Conservation (phyloP, 2,888 invertebrate genomes). For the Nemotelus nigrinus region DNA sequence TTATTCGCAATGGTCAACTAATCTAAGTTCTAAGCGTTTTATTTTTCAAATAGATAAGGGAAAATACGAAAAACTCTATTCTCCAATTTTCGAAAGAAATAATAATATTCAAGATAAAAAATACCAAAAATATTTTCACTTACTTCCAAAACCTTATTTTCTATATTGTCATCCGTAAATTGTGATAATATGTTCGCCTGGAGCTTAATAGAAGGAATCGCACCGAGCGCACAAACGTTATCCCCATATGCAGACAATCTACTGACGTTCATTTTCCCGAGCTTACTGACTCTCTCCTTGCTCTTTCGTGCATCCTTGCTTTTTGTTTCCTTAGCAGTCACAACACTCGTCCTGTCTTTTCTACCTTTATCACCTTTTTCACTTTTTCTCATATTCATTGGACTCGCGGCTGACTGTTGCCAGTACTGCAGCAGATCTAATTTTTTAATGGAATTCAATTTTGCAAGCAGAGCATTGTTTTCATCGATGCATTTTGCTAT, state of each 20-base stretch:
- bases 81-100: no score
- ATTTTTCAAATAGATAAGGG: no score
- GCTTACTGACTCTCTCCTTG: background rate
- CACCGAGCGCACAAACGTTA: background rate
- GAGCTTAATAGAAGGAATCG: background rate
- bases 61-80: no score
- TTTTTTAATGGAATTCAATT: constrained; percentile 13
- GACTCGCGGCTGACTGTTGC: background rate
- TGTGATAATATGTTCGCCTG: background rate
- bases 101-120: no score
- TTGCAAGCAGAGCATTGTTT: constrained; percentile 3
- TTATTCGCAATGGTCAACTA: no score
- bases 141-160: no score
- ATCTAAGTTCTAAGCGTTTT: no score
- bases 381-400: background rate
- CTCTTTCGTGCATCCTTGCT: background rate
- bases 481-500: constrained; percentile 26
- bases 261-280: background rate
- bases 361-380: background rate
- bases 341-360: background rate
- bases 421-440: constrained; percentile 32
- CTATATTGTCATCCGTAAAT: background rate
- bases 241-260: background rate
- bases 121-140: no score
- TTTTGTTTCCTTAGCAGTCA: background rate